Evolutionary conservation across 2,113 vertebrate species (phyloP).

Genomic region (Ranitomeya imitator): DNA sequence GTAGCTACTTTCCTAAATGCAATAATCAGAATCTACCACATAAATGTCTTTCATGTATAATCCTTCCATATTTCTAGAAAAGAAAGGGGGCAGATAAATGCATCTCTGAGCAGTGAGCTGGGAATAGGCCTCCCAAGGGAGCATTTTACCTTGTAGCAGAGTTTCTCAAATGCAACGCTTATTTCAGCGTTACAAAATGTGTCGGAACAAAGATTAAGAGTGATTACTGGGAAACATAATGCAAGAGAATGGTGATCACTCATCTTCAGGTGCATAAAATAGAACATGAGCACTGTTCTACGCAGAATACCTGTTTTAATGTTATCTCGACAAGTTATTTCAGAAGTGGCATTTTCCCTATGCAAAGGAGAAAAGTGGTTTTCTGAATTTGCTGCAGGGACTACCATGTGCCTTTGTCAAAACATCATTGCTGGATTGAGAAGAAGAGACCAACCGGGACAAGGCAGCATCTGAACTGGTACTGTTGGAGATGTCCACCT

Average conservation of each 20-base stretch:
- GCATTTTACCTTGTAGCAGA: slow-evolving; percentile 42
- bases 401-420: too few species aligned
- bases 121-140: neutral
- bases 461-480: too few species aligned
- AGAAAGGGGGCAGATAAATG: slow-evolving; percentile 11
- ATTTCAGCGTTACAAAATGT: slow-evolving; percentile 26
- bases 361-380: neutral
- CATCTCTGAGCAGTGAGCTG: slow-evolving; percentile 5
- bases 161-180: slow-evolving; percentile 35
- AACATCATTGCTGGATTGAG: too few species aligned
- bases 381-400: neutral
- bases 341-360: neutral
- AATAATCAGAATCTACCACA: neutral
- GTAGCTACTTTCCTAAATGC: neutral
- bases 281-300: neutral
- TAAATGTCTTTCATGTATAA: slow-evolving; percentile 24
- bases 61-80: slow-evolving; percentile 21
- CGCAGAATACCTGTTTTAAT: neutral
- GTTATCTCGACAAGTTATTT: neutral
- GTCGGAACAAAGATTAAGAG: slow-evolving; percentile 35
- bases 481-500: too few species aligned
- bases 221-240: slow-evolving; percentile 6
- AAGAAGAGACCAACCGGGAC: too few species aligned
- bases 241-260: slow-evolving; percentile 13
- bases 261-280: neutral